A percentile compares a stretch with the other conserved stretches of the same genome.
These are phyloP conservation scores for Abrostola triplasia DNA, from an alignment of 2,888 invertebrate genomes.

Conservation along the genomic window DNA sequence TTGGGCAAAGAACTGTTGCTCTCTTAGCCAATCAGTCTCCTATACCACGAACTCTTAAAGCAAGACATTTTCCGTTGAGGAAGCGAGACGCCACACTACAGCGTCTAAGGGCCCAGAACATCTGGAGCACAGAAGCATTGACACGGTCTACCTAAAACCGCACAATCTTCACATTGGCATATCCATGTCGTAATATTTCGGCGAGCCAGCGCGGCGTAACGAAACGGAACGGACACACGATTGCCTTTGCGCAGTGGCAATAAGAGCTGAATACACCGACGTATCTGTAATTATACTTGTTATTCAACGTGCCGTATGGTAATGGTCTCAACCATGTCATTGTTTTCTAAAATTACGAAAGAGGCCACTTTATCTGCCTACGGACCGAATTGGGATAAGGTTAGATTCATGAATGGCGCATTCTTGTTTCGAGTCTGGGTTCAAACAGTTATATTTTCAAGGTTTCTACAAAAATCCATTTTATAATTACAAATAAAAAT, in stretches of 20 bases:
- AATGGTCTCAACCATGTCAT: slow-evolving; percentile 26
- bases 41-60: not conserved
- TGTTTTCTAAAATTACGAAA: slow-evolving; percentile 40
- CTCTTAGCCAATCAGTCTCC: not conserved
- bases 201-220: slow-evolving; percentile 51
- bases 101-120: no score
- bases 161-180: slow-evolving; percentile 20
- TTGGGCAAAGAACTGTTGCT: no score
- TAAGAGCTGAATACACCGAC: slow-evolving; percentile 43
- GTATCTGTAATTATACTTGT: slow-evolving; percentile 40
- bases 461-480: no score
- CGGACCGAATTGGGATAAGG: slow-evolving; percentile 23
- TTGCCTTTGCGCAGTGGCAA: slow-evolving; percentile 32
- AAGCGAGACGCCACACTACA: no score
- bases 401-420: no score
- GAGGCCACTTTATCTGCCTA: not conserved
- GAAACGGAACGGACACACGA: slow-evolving; percentile 53
- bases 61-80: not conserved
- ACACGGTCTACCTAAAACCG: slow-evolving; percentile 15
- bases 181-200: slow-evolving; percentile 48
- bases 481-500: no score
- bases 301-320: slow-evolving; percentile 32
- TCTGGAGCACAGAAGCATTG: not conserved
- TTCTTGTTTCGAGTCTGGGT: no score
- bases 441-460: no score